Evolutionary conservation across 1,140 invertebrate species (phyloP).

Genomic region (Procambarus virginalis): DNA sequence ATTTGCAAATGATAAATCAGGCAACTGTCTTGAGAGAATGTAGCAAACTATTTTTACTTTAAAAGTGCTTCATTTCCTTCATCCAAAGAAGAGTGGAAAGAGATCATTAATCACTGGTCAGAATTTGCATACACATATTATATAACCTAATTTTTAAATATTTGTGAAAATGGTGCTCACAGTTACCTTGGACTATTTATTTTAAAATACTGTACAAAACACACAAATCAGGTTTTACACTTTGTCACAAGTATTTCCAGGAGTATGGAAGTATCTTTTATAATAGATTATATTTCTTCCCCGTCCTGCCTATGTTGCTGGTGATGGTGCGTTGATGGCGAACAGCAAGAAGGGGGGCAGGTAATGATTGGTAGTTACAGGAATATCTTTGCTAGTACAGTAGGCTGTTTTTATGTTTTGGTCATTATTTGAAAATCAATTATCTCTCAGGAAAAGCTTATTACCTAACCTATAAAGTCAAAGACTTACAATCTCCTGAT

Average conservation of each 20-base stretch:
- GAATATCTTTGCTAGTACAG: not conserved
- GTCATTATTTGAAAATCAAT: not conserved
- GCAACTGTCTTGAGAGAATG: too few relatives aligned
- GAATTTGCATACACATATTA: not conserved
- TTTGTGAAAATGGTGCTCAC: not conserved
- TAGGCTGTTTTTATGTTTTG: not conserved
- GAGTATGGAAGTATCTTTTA: conserved; percentile 13
- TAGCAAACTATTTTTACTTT: too few relatives aligned
- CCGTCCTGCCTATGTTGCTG: conserved; percentile 46
- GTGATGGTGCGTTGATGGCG: conserved; percentile 50
- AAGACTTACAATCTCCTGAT: not conserved
- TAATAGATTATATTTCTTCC: conserved; percentile 48
- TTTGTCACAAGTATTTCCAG: conserved; percentile 3
- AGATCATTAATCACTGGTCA: not conserved
- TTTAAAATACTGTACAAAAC: not conserved
- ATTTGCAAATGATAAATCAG: too few relatives aligned
- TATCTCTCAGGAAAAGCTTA: not conserved
- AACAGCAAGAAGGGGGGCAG: conserved; percentile 64
- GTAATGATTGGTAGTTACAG: conserved; percentile 41
- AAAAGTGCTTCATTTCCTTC: too few relatives aligned
- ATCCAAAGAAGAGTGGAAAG: not conserved
- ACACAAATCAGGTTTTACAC: not conserved
- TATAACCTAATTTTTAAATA: too few relatives aligned
- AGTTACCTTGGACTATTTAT: not conserved
- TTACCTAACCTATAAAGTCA: not conserved